Evolutionary conservation across 2,113 vertebrate genomes (phyloP).

Genomic region (Sardina pilchardus): DNA sequence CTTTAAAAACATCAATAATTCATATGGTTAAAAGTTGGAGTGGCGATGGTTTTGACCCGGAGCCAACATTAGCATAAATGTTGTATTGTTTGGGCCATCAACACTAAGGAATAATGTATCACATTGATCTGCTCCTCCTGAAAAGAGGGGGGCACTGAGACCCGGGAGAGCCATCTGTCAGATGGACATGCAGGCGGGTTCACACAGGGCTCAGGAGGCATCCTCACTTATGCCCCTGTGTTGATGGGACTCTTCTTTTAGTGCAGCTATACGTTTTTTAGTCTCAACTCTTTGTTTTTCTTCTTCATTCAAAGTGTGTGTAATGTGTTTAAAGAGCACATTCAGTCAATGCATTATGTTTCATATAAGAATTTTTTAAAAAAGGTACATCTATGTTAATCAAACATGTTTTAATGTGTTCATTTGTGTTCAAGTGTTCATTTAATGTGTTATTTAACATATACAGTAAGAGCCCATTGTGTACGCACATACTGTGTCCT

Average conservation of each 20-base stretch:
- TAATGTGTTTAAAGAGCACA: no score
- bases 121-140: neutral
- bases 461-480: neutral
- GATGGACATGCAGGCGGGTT: neutral
- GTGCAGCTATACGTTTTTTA: neutral
- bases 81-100: neutral
- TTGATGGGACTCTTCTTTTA: neutral
- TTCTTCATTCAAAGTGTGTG: neutral
- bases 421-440: no score
- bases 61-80: neutral
- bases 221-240: neutral
- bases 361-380: neutral
- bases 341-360: neutral
- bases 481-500: neutral
- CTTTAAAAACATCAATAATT: slow-evolving; percentile 18
- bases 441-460: neutral
- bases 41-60: neutral
- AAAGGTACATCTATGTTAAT: no score
- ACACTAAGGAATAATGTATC: slow-evolving; percentile 3
- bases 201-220: neutral
- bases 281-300: neutral
- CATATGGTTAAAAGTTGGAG: neutral
- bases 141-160: neutral
- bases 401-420: neutral
- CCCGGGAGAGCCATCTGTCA: slow-evolving; percentile 2